Conservation (phyloP, 92 coral and sea anemone species). For the Ricordea florida region DNA sequence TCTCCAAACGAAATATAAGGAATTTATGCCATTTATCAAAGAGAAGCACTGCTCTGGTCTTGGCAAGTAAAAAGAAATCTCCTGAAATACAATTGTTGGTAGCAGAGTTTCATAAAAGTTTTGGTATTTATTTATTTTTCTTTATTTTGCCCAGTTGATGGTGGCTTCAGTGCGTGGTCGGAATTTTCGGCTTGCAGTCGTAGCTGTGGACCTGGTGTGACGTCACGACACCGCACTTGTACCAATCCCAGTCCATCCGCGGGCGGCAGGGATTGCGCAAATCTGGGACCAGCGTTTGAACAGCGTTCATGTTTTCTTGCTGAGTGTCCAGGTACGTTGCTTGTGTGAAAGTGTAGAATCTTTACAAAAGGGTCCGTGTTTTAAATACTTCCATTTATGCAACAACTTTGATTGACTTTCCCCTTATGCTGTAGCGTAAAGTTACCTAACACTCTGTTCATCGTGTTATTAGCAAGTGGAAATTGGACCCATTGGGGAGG, state of each 20-base stretch:
- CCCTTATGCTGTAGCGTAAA: neutral
- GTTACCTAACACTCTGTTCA: neutral
- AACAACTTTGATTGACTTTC: neutral
- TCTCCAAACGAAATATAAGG: no score
- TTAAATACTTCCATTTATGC: neutral
- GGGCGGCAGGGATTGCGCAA: conserved; percentile 92
- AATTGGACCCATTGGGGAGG: conserved; percentile 86
- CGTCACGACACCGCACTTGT: conserved; percentile 92
- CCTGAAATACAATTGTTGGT: no score
- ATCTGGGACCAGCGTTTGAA: conserved; percentile 91
- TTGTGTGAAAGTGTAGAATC: neutral
- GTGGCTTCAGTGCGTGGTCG: conserved; percentile 84
- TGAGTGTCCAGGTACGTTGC: conserved; percentile 75
- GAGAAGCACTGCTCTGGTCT: no score
- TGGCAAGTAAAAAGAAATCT: no score
- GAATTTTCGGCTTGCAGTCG: conserved; percentile 92
- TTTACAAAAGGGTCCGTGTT: neutral
- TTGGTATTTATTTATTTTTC: neutral
- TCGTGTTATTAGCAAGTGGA: conserved; percentile 57
- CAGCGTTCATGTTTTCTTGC: conserved; percentile 78
- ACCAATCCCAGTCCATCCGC: conserved; percentile 87
- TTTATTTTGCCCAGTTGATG: conserved; percentile 64
- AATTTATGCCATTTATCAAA: no score
- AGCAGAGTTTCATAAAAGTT: no score
- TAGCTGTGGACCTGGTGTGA: conserved; percentile 94